These are phyloP conservation scores for Lamproptera curius DNA, from an alignment of 2,888 invertebrate species.

Conservation along the genomic window DNA sequence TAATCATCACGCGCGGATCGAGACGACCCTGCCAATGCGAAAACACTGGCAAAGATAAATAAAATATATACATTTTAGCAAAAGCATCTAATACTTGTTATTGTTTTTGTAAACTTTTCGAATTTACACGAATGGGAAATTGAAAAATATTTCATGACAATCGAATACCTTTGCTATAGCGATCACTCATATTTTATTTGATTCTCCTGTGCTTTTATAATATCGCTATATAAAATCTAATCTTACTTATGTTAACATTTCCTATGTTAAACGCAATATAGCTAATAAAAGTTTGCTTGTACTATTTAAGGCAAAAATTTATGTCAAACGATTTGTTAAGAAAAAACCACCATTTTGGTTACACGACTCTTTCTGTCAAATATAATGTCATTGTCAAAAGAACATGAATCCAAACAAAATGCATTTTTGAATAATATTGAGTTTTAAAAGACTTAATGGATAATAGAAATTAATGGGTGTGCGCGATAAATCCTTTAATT, in stretches of 20 bases:
- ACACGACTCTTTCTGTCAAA: too few relatives aligned
- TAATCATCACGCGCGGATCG: constrained; percentile 77
- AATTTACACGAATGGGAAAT: constrained; percentile 22
- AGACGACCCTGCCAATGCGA: constrained; percentile 85
- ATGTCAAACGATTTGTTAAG: too few relatives aligned
- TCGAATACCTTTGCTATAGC: constrained; percentile 61
- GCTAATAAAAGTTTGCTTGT: too few relatives aligned
- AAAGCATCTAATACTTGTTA: constrained; percentile 25
- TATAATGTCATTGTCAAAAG: background rate
- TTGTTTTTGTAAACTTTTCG: constrained; percentile 18
- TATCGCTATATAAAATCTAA: too few relatives aligned
- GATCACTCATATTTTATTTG: constrained; percentile 39
- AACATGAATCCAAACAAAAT: background rate
- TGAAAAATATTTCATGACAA: constrained; percentile 36
- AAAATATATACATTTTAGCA: constrained; percentile 54
- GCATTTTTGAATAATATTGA: too few relatives aligned
- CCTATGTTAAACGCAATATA: background rate
- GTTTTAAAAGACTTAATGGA: too few relatives aligned
- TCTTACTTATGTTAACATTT: background rate
- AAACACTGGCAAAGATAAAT: constrained; percentile 85
- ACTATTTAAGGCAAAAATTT: too few relatives aligned
- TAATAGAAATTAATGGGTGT: too few relatives aligned
- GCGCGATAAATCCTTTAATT: too few relatives aligned
- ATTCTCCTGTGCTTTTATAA: background rate
- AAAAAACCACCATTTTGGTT: too few relatives aligned